phyloP scores from a whole-genome alignment of 1,140 invertebrate genomes.

The Galleria mellonella region DNA sequence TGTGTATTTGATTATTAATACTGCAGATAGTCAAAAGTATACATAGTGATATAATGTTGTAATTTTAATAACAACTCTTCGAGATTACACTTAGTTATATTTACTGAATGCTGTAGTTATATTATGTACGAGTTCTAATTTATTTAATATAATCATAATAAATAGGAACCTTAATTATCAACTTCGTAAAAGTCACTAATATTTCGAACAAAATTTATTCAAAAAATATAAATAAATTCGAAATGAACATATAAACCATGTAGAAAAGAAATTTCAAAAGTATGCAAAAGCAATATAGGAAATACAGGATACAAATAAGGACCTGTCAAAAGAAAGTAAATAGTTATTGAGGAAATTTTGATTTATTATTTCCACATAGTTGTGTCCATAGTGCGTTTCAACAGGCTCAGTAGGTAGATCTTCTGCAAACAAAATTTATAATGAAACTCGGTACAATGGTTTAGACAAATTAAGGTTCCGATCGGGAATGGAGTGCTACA shows the following conservation, averaged over 20 bases:
- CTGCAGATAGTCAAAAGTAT: too few relatives aligned
- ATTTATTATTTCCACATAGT: constrained; percentile 74
- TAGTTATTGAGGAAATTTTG: constrained; percentile 67
- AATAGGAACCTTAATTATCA: constrained; percentile 69
- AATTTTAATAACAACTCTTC: too few relatives aligned
- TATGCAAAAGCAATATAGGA: constrained; percentile 59
- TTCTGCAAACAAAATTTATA: constrained; percentile 71
- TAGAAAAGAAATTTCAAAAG: constrained; percentile 56
- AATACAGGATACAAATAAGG: constrained; percentile 63
- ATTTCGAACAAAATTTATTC: constrained; percentile 69
- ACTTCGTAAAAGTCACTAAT: constrained; percentile 45
- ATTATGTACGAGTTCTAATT: too few relatives aligned
- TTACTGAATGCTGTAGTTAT: too few relatives aligned
- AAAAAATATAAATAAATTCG: constrained; percentile 68
- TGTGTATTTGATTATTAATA: too few relatives aligned
- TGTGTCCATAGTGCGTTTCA: constrained; percentile 69
- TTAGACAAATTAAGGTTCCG: constrained; percentile 65
- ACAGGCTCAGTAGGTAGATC: constrained; percentile 63
- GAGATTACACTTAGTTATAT: too few relatives aligned
- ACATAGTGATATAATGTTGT: too few relatives aligned
- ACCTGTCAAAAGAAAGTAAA: constrained; percentile 68
- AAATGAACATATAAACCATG: constrained; percentile 71
- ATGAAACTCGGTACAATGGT: constrained; percentile 46
- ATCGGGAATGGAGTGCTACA: constrained; percentile 70
- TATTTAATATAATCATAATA: constrained; percentile 3